phyloP scores from a whole-genome alignment of 2,888 invertebrate species.

The Pemphredon lugubris region DNA sequence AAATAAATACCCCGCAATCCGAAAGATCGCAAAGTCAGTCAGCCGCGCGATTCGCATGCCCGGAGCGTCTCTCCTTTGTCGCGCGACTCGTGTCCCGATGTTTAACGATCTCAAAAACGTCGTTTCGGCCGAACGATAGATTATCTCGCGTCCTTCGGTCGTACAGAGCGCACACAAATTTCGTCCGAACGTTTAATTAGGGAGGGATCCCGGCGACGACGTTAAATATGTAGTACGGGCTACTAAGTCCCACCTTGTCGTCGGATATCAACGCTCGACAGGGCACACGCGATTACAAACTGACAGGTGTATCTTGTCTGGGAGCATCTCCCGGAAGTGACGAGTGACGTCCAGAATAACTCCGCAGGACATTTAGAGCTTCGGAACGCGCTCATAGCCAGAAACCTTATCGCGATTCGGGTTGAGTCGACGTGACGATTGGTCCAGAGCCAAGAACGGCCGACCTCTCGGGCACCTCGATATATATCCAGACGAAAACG shows the following conservation, averaged over 20 bases:
- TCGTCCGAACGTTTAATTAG: too few species aligned
- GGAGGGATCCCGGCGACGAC: too few species aligned
- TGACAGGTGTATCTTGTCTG: constrained; percentile 63
- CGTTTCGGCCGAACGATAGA: too few species aligned
- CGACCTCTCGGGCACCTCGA: constrained; percentile 49
- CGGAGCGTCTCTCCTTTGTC: too few species aligned
- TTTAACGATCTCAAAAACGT: too few species aligned
- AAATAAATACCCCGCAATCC: too few species aligned
- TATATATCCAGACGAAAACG: constrained; percentile 61
- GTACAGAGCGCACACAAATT: not conserved
- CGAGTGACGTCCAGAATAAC: constrained; percentile 74
- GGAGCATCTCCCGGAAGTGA: constrained; percentile 66
- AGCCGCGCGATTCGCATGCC: too few species aligned
- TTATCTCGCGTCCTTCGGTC: constrained; percentile 2
- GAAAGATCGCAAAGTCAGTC: too few species aligned
- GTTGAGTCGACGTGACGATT: constrained; percentile 69
- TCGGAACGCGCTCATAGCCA: constrained; percentile 65
- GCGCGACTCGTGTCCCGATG: too few species aligned
- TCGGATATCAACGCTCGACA: constrained; percentile 9
- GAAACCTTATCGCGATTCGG: constrained; percentile 74
- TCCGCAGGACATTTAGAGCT: constrained; percentile 67
- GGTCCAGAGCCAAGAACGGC: constrained; percentile 74
- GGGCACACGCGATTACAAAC: constrained; percentile 42
- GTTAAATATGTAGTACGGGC: not conserved
- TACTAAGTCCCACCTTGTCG: not conserved